A percentile compares a stretch with the other conserved stretches of the same genome.
Evolutionary conservation across 2,888 invertebrate species (phyloP).

Genomic region (Phengaris alcon): DNA sequence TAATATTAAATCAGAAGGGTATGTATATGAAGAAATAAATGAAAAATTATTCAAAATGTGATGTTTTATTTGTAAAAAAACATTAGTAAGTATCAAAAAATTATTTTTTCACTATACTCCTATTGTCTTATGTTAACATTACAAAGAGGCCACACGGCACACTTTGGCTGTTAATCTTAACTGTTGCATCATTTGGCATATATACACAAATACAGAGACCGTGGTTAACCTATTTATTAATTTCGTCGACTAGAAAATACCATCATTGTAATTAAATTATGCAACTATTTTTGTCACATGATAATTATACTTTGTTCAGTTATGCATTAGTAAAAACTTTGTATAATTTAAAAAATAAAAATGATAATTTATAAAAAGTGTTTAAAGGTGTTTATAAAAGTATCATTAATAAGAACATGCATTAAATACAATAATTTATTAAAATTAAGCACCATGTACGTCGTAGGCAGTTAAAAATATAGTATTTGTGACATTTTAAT

Average conservation of each 20-base stretch:
- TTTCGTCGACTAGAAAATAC: background rate
- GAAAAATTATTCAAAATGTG: conserved; percentile 60
- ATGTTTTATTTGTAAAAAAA: conserved; percentile 48
- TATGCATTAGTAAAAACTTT: background rate
- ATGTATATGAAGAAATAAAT: conserved; percentile 61
- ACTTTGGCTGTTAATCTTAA: background rate
- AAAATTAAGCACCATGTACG: background rate
- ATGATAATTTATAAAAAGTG: background rate
- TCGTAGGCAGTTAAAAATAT: background rate
- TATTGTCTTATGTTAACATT: background rate
- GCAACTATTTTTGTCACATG: background rate
- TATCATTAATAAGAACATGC: background rate
- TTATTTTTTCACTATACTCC: background rate
- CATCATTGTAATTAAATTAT: background rate
- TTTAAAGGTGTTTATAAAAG: background rate
- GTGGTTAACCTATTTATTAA: too few species aligned
- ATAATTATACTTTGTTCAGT: background rate
- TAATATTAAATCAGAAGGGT: conserved; percentile 66
- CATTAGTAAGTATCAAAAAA: conserved; percentile 33
- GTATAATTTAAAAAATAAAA: background rate
- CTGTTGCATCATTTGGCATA: background rate
- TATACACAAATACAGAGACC: background rate
- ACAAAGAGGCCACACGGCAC: background rate
- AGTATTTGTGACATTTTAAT: background rate
- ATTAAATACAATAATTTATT: background rate